These are phyloP conservation scores for Drosophila subobscura DNA, from an alignment of 1,140 invertebrate genomes.

Conservation along the genomic window DNA sequence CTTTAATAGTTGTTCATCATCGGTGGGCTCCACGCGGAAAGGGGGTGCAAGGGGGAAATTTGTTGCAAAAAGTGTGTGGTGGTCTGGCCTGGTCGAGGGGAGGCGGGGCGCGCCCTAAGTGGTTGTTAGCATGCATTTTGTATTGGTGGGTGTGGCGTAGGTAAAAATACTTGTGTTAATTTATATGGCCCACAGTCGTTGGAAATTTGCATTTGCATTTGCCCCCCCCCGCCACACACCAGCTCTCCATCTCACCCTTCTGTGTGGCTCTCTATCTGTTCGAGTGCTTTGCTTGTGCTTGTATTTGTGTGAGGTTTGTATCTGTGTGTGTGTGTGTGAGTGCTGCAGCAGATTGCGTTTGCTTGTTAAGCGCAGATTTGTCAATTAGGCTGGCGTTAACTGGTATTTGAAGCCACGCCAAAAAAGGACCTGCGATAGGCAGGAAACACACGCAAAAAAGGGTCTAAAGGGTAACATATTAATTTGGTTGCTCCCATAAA, in stretches of 20 bases:
- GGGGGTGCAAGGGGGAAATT: background rate
- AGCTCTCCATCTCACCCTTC: too few species aligned
- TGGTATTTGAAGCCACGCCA: slow-evolving; percentile 45
- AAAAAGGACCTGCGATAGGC: slow-evolving; percentile 10
- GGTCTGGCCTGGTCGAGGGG: slow-evolving; percentile 6
- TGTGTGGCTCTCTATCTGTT: slow-evolving; percentile 3
- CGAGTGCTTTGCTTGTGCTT: too few species aligned
- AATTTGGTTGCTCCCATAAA: too few species aligned
- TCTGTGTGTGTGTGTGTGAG: slow-evolving; percentile 4
- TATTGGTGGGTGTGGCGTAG: slow-evolving; percentile 52
- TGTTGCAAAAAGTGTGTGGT: background rate
- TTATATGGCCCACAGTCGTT: slow-evolving; percentile 62
- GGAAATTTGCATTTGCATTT: slow-evolving; percentile 37
- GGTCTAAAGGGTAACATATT: too few species aligned
- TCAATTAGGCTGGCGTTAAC: slow-evolving; percentile 73
- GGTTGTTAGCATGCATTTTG: slow-evolving; percentile 76
- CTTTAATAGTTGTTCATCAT: slow-evolving; percentile 76
- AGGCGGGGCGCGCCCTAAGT: slow-evolving; percentile 55
- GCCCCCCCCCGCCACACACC: background rate
- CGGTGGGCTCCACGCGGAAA: slow-evolving; percentile 11
- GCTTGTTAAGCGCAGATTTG: slow-evolving; percentile 72
- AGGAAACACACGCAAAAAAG: too few species aligned
- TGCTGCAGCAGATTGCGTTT: slow-evolving; percentile 60
- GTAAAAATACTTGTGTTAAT: slow-evolving; percentile 76
- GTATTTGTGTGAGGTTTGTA: slow-evolving; percentile 9